Base-by-base conservation (phyloP, 1,140 invertebrate species). In the Hermatobates lingyangjiaoensis region DNA sequence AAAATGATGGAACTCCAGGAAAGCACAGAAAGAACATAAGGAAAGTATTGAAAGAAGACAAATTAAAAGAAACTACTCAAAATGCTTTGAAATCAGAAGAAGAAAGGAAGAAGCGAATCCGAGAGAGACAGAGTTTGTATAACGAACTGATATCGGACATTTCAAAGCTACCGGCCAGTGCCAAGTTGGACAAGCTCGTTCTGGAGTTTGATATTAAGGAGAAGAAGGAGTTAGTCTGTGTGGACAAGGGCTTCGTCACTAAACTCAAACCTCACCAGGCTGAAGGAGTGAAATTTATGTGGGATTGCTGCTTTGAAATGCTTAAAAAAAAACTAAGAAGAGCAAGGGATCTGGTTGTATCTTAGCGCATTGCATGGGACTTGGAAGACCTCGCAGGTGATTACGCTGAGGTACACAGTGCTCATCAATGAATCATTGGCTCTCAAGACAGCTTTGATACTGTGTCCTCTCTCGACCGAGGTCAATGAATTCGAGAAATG, bases 261-360 rank as follows among this genome's bases (percentile, higher is more conserved):
- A 82, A 84, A 58, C 66, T 98, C 15, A 98, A 97, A 66, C 88
- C 88, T 3, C 95, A 98, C 78, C 90, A 94, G 70, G 78, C 76
- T 1, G 71, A 80, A 63, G 92, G 92, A 56, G 81, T 98, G 0
- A 86, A 93, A 66, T 98, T 99, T 62, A 89, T 98, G 82, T 99
- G 89, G 85, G 81, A 97, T 62, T 82, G 83, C 30, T 88, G 87
- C 60, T 89, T 89, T 60, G 94, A 98, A 64, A 87, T 85, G 18
- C 58, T 95, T 0, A 79, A 88, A 57, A n/a, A n/a, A 72, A 78
- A 30, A 69, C 81, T 1, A 79, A 89, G 63, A 76, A 76, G 30
- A 72, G 74, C 24, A 74, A 75, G 50, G 79, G 87, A 10, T 83
- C 83, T 1, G 84, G 85, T 3, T 92, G 89, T 64, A 95, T 97